These are phyloP conservation scores for Lucifuga dentata DNA, from an alignment of 2,113 vertebrate species.

Conservation along the genomic window DNA sequence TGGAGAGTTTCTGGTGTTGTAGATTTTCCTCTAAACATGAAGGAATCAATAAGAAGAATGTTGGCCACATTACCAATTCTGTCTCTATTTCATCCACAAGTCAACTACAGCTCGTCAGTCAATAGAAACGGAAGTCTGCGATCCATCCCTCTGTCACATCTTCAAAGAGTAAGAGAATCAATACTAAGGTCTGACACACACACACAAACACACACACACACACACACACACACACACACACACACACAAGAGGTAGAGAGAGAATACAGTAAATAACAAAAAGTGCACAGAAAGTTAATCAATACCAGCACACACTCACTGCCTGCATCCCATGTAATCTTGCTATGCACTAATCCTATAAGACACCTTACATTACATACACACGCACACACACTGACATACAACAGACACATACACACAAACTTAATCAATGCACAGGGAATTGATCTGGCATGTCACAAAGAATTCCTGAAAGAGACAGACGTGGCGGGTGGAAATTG, in stretches of 20 bases:
- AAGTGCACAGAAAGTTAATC: slow-evolving; percentile 28
- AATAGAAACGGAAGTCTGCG: slow-evolving; percentile 66
- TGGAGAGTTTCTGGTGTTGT: slow-evolving; percentile 34
- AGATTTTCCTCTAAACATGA: slow-evolving; percentile 58
- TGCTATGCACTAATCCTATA: slow-evolving; percentile 45
- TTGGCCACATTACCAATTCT: slow-evolving; percentile 63
- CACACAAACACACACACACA: slow-evolving; percentile 7
- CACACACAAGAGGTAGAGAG: slow-evolving; percentile 1
- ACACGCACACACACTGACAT: slow-evolving; percentile 25
- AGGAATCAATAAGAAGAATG: slow-evolving; percentile 63
- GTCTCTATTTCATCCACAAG: slow-evolving; percentile 72
- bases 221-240: slow-evolving; percentile 1
- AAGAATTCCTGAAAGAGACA: slow-evolving; percentile 48
- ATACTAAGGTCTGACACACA: slow-evolving; percentile 58
- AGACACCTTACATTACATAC: slow-evolving; percentile 32
- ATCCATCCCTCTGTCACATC: slow-evolving; percentile 61
- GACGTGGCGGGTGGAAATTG: slow-evolving; percentile 22
- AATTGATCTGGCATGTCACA: slow-evolving; percentile 59
- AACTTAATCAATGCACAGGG: slow-evolving; percentile 49
- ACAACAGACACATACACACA: slow-evolving; percentile 26
- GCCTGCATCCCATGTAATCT: slow-evolving; percentile 33
- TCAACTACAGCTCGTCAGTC: slow-evolving; percentile 68
- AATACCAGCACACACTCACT: slow-evolving; percentile 34
- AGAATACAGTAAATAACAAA: neutral
- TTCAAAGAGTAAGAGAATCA: slow-evolving; percentile 70